Evolutionary conservation across 2,113 vertebrate genomes (phyloP).

Genomic region (Myrmecobius fasciatus): DNA sequence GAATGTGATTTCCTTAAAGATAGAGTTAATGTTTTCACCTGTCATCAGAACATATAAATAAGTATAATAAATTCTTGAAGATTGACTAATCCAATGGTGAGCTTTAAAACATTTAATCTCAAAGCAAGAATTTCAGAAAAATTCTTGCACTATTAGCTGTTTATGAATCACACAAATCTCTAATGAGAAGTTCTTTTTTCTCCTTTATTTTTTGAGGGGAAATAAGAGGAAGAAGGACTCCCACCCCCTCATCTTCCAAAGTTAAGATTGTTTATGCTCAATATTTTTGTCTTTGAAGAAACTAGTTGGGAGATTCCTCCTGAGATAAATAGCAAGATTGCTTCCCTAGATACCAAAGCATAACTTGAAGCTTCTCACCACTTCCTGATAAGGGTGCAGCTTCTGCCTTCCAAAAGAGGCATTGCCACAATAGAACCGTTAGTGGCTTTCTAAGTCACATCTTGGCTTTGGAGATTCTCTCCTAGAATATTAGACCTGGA

Average conservation of each 20-base stretch:
- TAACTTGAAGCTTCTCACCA: conserved; percentile 54
- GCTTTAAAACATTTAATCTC: neutral
- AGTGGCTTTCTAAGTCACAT: neutral
- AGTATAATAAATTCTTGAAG: neutral
- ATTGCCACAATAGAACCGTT: conserved; percentile 41
- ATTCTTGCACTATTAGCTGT: neutral
- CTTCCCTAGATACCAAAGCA: conserved; percentile 44
- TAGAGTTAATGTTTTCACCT: neutral
- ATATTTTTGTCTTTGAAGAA: conserved; percentile 50
- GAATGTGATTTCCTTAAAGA: neutral
- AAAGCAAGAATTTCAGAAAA: neutral
- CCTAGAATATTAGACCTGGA: neutral
- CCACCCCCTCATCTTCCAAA: neutral
- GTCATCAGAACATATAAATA: neutral
- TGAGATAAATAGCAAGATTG: conserved; percentile 53
- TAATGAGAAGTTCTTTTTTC: neutral
- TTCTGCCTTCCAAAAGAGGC: conserved; percentile 39
- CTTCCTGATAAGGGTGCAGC: conserved; percentile 55
- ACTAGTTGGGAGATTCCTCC: conserved; percentile 43
- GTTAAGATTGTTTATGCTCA: conserved; percentile 16
- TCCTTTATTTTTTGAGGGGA: neutral
- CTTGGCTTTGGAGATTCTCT: conserved; percentile 3
- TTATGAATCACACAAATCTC: neutral
- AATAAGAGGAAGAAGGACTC: neutral
- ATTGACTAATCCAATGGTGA: neutral